Evolutionary conservation across 2,797 vertebrate genomes (phyloP), one percentile per base, ranked within the genome.

Genomic region (Brachyalestes nurse): DNA sequence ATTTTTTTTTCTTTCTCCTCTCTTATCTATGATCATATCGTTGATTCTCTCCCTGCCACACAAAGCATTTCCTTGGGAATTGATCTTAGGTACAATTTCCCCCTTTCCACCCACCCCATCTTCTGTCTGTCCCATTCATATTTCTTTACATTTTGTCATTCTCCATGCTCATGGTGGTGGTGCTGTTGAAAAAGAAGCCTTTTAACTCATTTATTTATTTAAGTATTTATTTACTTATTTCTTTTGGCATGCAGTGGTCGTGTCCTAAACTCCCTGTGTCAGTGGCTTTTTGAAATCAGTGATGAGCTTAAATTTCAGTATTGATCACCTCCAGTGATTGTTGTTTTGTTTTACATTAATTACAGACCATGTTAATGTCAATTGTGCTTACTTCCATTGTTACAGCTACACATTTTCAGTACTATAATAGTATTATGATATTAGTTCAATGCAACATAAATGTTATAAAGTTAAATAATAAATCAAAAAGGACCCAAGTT

Each of bases 61-160:
- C 93, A 94, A 95, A 98, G 96, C 94, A 91, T 96, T 93, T 95
- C 96, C 88, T 90, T 95, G 72, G 96, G 95, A 96, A 93, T 90
- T 96, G 94, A 96, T 90, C 91, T 95, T 97, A 97, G 96, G 96
- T 97, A 97, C 94, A 95, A 92, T 88, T 82, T 81, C 74, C 91
- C 90, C 66, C 86, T 87, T 85, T 88, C 84, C 80, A 81, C 78
- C 23, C 83, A 81, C 82, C 78, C 64, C 69, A 66, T 55, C 76
- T 73, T 75, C 77, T 53, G 49, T 75, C 64, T 47, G 66, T 83
- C 34, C 58, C 80, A 71, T 80, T 53, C 21, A 72, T 61, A 79
- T 51, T 57, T 62, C 28, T 77, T 69, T 53, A 47, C 12, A 47
- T 58, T 77, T 13, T 34, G 16, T 82, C n/a, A 14, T 82, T 82